phyloP scores from a whole-genome alignment of 2,888 invertebrate genomes.

The Drosophila differens region DNA sequence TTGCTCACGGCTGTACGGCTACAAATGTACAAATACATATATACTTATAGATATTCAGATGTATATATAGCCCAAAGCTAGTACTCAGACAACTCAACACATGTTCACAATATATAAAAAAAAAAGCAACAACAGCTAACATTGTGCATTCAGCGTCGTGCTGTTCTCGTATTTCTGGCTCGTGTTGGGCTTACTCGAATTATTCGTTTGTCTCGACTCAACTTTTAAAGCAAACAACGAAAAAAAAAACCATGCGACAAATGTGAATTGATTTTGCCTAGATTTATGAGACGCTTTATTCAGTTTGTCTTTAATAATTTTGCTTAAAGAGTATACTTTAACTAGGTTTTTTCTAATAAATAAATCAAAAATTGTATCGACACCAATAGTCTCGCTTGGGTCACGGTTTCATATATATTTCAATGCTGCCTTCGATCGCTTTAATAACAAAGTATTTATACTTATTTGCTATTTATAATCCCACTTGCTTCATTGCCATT shows the following conservation, averaged over 20 bases:
- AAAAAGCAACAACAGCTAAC: neutral
- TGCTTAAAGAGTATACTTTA: neutral
- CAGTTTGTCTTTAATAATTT: neutral
- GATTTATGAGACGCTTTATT: neutral
- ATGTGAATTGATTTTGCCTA: conserved; percentile 2
- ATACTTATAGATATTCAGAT: neutral
- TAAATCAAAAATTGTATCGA: neutral
- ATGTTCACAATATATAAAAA: conserved; percentile 38
- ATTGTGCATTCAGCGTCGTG: conserved; percentile 27
- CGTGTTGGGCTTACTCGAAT: conserved; percentile 24
- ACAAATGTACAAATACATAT: conserved; percentile 14
- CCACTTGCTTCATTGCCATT: conserved; percentile 23
- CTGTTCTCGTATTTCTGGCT: conserved; percentile 12
- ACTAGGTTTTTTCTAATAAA: neutral
- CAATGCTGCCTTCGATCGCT: neutral
- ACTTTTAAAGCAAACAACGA: conserved; percentile 26
- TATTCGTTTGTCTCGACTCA: conserved; percentile 41
- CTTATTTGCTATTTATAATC: conserved; percentile 21
- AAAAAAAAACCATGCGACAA: conserved; percentile 28
- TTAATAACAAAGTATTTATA: conserved; percentile 2
- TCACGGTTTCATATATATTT: neutral
- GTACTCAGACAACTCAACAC: conserved; percentile 50
- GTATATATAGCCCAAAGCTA: conserved; percentile 30
- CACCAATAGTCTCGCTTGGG: neutral
- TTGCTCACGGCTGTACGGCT: conserved; percentile 22